A percentile compares a stretch with the other conserved stretches of the same genome.
Evolutionary conservation across 2,888 invertebrate species (phyloP).

Genomic region (Leptinotarsa peninsularis): DNA sequence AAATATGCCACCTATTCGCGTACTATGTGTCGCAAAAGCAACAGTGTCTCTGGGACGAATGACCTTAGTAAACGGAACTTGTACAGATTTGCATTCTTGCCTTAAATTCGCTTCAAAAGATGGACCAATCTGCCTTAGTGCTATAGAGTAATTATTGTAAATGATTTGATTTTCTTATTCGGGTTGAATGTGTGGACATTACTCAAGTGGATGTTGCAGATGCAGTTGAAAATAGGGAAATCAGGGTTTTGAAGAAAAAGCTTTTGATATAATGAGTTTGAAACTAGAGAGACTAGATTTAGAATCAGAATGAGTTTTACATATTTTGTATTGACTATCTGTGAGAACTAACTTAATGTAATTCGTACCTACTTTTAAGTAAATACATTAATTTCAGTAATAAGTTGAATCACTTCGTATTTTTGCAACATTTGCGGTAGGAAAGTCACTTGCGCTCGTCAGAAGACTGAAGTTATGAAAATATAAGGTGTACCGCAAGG

Average conservation of each 20-base stretch:
- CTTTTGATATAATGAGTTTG: slow-evolving; percentile 3
- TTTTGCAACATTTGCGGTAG: no score
- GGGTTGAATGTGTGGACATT: slow-evolving; percentile 5
- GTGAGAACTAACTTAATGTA: slow-evolving; percentile 2
- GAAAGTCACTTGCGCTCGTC: no score
- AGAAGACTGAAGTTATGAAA: no score
- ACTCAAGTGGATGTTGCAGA: neutral
- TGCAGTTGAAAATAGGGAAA: neutral
- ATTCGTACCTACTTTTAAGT: neutral
- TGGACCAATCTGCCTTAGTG: slow-evolving; percentile 65
- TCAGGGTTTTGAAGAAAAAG: slow-evolving; percentile 7
- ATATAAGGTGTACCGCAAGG: no score
- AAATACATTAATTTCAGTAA: neutral
- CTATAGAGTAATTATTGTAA: slow-evolving; percentile 36
- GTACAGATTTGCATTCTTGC: slow-evolving; percentile 49
- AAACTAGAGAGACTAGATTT: neutral
- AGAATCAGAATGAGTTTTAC: slow-evolving; percentile 19
- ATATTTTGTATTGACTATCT: slow-evolving; percentile 9
- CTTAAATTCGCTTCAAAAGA: slow-evolving; percentile 55
- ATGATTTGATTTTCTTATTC: slow-evolving; percentile 13
- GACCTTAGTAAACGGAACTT: slow-evolving; percentile 47
- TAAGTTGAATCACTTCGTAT: neutral
- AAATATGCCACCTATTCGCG: slow-evolving; percentile 88
- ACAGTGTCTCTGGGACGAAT: slow-evolving; percentile 83
- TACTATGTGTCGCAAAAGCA: slow-evolving; percentile 88